Evolutionary conservation across 2,888 invertebrate species (phyloP), one percentile per base, ranked within the genome.

Genomic region (Aquatica leii): DNA sequence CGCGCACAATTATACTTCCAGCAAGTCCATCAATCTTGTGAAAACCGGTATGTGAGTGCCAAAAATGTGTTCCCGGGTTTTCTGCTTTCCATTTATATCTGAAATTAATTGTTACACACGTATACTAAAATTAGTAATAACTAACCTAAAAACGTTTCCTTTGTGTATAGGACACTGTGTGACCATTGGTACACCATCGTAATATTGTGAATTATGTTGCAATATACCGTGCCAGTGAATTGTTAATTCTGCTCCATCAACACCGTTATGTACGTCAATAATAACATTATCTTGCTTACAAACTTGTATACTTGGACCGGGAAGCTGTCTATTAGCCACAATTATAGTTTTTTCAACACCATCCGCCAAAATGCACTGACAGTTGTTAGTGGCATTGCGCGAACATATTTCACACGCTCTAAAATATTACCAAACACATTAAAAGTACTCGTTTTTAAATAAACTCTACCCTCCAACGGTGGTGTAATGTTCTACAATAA

Each of bases 191-290:
- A 95, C 95, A 68, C 95, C 95, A 74, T 95, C 95, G 78, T 94
- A 95, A 81, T 94, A 94, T 76, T 94, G 94, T 0, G 92, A 87
- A 56, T 92, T 93, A 74, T 89, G 86, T 78, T 95, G 95, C 87
- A 89, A 92, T 73, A 95, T 87, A 65, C 97, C 97, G 79, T 97
- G 97, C 96, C 96, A 97, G 80, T 97, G 97, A 68, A 97, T 88
- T 52, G 94, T 93, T 1, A 92, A 91, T 79, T 94, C 95, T 89
- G 93, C 92, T 65, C 94, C 94, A 77, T 93, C 93, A 88, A 96
- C 89, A 73, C 91, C 91, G 80, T 97, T 97, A 78, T 92, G 90
- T 4, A 96, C 94, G 76, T 95, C 95, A 46, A 96, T 87, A 8
- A 95, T 92, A 6, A 97, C 92, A 79, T 91, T 93, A 82, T 97